These are phyloP conservation scores for Sebastes cheni DNA, from an alignment of 2,797 vertebrate genomes.

Conservation along the genomic window DNA sequence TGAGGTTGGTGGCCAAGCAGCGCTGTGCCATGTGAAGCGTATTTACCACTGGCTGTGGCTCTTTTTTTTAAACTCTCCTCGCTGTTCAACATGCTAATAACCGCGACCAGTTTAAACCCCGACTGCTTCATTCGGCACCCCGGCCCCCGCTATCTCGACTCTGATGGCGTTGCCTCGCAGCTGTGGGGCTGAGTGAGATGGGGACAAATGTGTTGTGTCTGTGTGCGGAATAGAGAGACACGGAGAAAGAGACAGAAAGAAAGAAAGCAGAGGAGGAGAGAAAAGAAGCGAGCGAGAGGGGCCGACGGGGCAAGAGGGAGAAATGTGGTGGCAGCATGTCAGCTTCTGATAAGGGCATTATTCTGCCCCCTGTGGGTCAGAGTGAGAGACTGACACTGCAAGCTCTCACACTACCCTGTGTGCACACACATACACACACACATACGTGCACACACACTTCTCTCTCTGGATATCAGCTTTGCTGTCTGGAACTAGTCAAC, in stretches of 20 bases:
- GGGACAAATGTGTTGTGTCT: constrained; percentile 51
- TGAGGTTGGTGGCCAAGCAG: constrained; percentile 27
- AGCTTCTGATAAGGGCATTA: constrained; percentile 84
- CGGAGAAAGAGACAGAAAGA: constrained; percentile 27
- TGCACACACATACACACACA: background rate
- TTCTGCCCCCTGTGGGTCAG: constrained; percentile 81
- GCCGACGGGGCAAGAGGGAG: constrained; percentile 59
- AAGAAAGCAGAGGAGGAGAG: constrained; percentile 29
- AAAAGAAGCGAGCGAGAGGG: constrained; percentile 18
- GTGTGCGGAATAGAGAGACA: constrained; percentile 25
- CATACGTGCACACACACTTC: constrained; percentile 12
- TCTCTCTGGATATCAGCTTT: constrained; percentile 73
- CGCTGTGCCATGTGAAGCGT: constrained; percentile 30
- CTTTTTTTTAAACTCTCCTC: constrained; percentile 25
- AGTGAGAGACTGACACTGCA: constrained; percentile 63
- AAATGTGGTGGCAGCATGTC: constrained; percentile 76
- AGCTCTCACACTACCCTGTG: constrained; percentile 6
- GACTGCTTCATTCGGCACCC: constrained; percentile 23
- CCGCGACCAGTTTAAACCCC: constrained; percentile 49
- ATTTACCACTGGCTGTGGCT: constrained; percentile 49
- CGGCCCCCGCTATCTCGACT: constrained; percentile 34
- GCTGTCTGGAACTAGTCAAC: constrained; percentile 63
- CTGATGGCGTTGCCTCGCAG: constrained; percentile 52
- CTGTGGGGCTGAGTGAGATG: constrained; percentile 41
- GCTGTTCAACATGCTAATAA: constrained; percentile 64